Percentiles rank a stretch among this genome's conserved stretches.
phyloP scores from a whole-genome alignment of 1,140 invertebrate species.

The Zaprionus ghesquierei region DNA sequence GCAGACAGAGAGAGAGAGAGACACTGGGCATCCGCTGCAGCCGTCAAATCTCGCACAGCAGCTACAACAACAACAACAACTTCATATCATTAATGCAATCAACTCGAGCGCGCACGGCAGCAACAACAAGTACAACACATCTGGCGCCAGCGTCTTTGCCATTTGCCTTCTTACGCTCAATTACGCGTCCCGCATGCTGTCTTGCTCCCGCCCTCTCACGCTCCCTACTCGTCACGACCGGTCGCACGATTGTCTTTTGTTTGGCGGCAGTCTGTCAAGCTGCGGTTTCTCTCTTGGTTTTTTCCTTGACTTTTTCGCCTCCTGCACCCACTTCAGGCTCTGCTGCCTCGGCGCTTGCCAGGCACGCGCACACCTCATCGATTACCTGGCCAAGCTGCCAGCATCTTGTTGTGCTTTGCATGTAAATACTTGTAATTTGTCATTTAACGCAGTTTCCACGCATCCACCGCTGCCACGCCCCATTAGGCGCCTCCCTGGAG shows the following conservation, averaged over 20 bases:
- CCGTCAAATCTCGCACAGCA: slow-evolving; percentile 19
- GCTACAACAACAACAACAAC: slow-evolving; percentile 17
- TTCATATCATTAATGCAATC: slow-evolving; percentile 62
- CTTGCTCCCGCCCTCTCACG: neutral
- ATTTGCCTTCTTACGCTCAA: slow-evolving; percentile 57
- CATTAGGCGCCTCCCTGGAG: slow-evolving; percentile 4
- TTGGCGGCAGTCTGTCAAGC: slow-evolving; percentile 32
- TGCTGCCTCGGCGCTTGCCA: slow-evolving; percentile 8
- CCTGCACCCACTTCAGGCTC: neutral
- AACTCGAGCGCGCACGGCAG: slow-evolving; percentile 21
- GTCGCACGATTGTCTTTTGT: slow-evolving; percentile 46
- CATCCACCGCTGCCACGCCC: slow-evolving; percentile 11
- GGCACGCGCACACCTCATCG: slow-evolving; percentile 56
- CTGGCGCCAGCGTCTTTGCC: slow-evolving; percentile 42
- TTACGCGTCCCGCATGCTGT: slow-evolving; percentile 31
- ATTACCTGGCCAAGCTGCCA: slow-evolving; percentile 42
- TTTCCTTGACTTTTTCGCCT: slow-evolving; percentile 1
- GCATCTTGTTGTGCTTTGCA: slow-evolving; percentile 61
- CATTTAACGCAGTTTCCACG: slow-evolving; percentile 52
- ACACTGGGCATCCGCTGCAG: slow-evolving; percentile 36
- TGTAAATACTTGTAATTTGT: slow-evolving; percentile 69
- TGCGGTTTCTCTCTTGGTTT: slow-evolving; percentile 37
- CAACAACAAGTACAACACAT: slow-evolving; percentile 44
- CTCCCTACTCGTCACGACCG: neutral
- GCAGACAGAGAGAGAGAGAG: slow-evolving; percentile 1